These are phyloP conservation scores for Caenorhabditis doughertyi DNA, from an alignment of 2,888 invertebrate species.

Conservation along the genomic window DNA sequence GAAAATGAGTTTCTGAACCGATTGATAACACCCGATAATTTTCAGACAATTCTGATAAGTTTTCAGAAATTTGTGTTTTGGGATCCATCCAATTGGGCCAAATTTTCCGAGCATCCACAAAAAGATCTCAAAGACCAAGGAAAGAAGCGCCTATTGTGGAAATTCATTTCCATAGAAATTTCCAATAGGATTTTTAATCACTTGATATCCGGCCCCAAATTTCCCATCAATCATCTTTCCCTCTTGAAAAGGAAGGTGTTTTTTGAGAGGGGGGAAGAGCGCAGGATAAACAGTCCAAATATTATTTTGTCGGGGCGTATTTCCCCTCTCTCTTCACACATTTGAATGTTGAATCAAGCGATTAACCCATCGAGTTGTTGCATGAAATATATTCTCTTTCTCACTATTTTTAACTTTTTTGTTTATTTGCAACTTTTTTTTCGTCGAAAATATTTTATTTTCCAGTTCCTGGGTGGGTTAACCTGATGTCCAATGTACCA, in stretches of 20 bases:
- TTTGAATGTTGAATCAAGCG: constrained; percentile 56
- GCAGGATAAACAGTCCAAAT: constrained; percentile 38
- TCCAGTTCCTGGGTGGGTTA: constrained; percentile 19
- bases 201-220: too few relatives aligned
- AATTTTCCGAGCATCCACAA: too few relatives aligned
- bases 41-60: too few relatives aligned
- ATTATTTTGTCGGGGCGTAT: constrained; percentile 9
- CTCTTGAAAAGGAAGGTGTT: background rate
- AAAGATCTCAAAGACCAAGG: too few relatives aligned
- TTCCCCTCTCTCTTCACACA: constrained; percentile 34
- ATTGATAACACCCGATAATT: too few relatives aligned
- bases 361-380: constrained; percentile 57
- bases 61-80: too few relatives aligned
- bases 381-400: too few relatives aligned
- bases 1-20: too few relatives aligned
- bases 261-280: background rate
- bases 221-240: background rate
- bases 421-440: background rate
- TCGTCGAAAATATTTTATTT: background rate
- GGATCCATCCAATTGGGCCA: too few relatives aligned
- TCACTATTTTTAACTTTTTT: constrained; percentile 15
- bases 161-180: too few relatives aligned
- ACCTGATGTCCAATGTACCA: constrained; percentile 45
- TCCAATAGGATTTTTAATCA: too few relatives aligned
- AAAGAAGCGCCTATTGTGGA: too few relatives aligned